Conservation (phyloP, 2,888 invertebrate species). For the Pseudococcus jackbeardsleyi region DNA sequence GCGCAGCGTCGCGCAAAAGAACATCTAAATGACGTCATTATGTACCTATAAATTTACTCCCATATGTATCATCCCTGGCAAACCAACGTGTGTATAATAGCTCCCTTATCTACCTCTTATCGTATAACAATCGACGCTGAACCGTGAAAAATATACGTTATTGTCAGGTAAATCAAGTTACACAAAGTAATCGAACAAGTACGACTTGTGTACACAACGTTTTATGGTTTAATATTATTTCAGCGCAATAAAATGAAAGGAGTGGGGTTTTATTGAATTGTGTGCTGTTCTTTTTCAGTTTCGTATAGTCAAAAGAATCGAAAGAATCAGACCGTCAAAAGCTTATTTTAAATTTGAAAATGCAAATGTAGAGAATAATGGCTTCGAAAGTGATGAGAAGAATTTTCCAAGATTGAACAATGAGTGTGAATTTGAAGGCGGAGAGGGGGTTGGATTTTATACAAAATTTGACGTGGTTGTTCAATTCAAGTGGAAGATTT, state of each 20-base stretch:
- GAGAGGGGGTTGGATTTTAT: too few relatives aligned
- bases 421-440: too few relatives aligned
- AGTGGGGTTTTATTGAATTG: too few relatives aligned
- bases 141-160: not conserved
- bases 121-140: not conserved
- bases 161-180: not conserved
- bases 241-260: not conserved
- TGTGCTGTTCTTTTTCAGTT: too few relatives aligned
- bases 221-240: not conserved
- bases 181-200: not conserved
- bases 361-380: too few relatives aligned
- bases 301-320: too few relatives aligned
- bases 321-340: too few relatives aligned
- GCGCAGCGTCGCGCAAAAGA: not conserved
- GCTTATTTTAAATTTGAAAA: too few relatives aligned
- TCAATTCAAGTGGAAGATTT: too few relatives aligned
- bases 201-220: not conserved
- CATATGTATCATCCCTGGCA: not conserved
- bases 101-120: not conserved
- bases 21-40: slow-evolving; percentile 38
- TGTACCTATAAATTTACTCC: slow-evolving; percentile 29
- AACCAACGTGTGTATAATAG: not conserved
- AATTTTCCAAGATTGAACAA: too few relatives aligned
- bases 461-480: too few relatives aligned
- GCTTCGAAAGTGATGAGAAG: too few relatives aligned